These are phyloP conservation scores for Salvelinus sp. DNA, from an alignment of 2,113 vertebrate genomes.

Conservation along the genomic window DNA sequence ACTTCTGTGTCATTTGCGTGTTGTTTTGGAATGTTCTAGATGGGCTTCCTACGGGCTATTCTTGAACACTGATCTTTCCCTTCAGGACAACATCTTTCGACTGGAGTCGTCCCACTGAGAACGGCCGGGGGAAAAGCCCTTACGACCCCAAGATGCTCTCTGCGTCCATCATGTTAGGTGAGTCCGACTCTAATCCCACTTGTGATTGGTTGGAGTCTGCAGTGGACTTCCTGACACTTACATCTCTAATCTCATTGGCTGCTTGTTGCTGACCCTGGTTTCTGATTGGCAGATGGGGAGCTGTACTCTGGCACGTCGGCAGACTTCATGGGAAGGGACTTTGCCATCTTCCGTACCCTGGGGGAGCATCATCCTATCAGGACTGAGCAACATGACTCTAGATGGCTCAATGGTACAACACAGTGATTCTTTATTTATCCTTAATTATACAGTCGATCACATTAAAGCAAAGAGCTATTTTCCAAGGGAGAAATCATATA, in stretches of 20 bases:
- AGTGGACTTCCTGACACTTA: too few species aligned
- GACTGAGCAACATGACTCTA: slow-evolving; percentile 96
- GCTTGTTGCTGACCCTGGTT: slow-evolving; percentile 32
- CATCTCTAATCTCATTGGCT: slow-evolving; percentile 9
- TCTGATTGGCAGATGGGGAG: slow-evolving; percentile 84
- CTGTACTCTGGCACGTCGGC: slow-evolving; percentile 96
- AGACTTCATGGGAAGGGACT: slow-evolving; percentile 98
- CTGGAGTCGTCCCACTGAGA: slow-evolving; percentile 87
- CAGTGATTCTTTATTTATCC: neutral
- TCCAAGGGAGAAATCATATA: too few species aligned
- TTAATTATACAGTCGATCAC: neutral
- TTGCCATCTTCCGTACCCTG: slow-evolving; percentile 96
- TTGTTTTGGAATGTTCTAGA: slow-evolving; percentile 14
- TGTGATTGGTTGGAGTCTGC: slow-evolving; percentile 26
- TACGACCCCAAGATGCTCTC: slow-evolving; percentile 97
- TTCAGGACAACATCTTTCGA: slow-evolving; percentile 92
- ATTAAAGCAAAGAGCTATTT: neutral
- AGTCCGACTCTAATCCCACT: slow-evolving; percentile 39
- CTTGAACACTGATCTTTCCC: slow-evolving; percentile 55
- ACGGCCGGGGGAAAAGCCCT: slow-evolving; percentile 95
- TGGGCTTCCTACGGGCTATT: slow-evolving; percentile 32
- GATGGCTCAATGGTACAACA: slow-evolving; percentile 93
- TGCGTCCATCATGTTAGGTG: slow-evolving; percentile 92
- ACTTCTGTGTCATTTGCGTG: too few species aligned
- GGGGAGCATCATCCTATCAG: slow-evolving; percentile 95